Evolutionary conservation across 2,888 invertebrate species (phyloP).

Genomic region (Sarcophaga caerulescens): DNA sequence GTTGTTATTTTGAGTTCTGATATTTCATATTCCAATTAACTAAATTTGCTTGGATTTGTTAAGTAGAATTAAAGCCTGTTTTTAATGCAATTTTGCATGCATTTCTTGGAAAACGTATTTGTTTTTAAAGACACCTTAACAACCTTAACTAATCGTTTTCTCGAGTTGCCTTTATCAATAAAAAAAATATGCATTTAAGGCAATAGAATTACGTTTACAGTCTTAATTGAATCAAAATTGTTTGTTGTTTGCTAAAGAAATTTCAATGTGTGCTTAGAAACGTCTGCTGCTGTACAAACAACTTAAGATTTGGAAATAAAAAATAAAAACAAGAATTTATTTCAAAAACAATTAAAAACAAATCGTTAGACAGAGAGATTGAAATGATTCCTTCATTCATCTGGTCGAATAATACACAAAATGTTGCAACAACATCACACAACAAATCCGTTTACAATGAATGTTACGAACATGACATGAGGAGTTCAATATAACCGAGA

Average conservation of each 20-base stretch:
- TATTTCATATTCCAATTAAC: too few relatives aligned
- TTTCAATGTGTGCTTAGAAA: constrained; percentile 31
- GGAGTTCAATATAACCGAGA: constrained; percentile 55
- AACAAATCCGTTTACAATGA: background rate
- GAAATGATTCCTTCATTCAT: background rate
- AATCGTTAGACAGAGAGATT: background rate
- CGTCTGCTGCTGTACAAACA: constrained; percentile 62
- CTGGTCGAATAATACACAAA: background rate
- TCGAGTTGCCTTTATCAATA: background rate
- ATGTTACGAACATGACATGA: background rate
- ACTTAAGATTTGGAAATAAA: constrained; percentile 55
- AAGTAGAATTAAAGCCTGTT: too few relatives aligned
- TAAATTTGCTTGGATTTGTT: too few relatives aligned
- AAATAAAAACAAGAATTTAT: constrained; percentile 26
- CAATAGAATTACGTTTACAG: constrained; percentile 54
- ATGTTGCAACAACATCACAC: background rate
- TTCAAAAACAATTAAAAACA: constrained; percentile 26
- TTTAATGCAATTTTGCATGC: too few relatives aligned
- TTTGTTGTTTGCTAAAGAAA: constrained; percentile 43
- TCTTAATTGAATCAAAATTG: constrained; percentile 59
- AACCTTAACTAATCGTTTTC: constrained; percentile 52
- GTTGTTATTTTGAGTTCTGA: too few relatives aligned
- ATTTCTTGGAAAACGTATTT: too few relatives aligned
- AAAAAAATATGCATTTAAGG: background rate
- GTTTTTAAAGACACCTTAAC: background rate